Percentiles rank a stretch among this genome's conserved stretches.
phyloP scores from a whole-genome alignment of 2,888 invertebrate genomes.

The Hirtodrosophila confusa region DNA sequence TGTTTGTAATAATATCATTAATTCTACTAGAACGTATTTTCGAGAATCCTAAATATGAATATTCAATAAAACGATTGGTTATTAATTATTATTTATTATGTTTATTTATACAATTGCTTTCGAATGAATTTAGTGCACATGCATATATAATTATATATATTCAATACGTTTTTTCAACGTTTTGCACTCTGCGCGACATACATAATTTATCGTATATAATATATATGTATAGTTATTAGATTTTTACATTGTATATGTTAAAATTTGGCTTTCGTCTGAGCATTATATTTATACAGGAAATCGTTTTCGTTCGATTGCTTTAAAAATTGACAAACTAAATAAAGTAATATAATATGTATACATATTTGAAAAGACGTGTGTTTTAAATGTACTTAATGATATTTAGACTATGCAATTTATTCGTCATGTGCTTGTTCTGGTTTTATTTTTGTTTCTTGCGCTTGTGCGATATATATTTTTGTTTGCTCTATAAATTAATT shows the following conservation, averaged over 20 bases:
- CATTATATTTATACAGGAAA: slow-evolving; percentile 65
- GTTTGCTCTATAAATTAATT: slow-evolving; percentile 54
- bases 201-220: slow-evolving; percentile 22
- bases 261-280: slow-evolving; percentile 70
- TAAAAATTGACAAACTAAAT: slow-evolving; percentile 62
- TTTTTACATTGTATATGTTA: slow-evolving; percentile 70
- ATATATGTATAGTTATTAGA: slow-evolving; percentile 31
- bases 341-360: slow-evolving; percentile 22
- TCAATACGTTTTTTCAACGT: slow-evolving; percentile 31
- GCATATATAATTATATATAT: slow-evolving; percentile 33
- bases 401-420: slow-evolving; percentile 44
- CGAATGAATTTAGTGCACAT: slow-evolving; percentile 50
- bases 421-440: slow-evolving; percentile 32
- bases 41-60: no score
- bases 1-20: no score
- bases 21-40: no score
- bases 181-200: slow-evolving; percentile 43
- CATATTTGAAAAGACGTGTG: slow-evolving; percentile 26
- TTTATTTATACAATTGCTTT: slow-evolving; percentile 53
- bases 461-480: slow-evolving; percentile 35
- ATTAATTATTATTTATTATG: slow-evolving; percentile 9
- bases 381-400: slow-evolving; percentile 30
- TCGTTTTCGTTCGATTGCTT: slow-evolving; percentile 43
- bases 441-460: slow-evolving; percentile 16
- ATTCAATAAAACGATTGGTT: background rate